Evolutionary conservation across 2,797 vertebrate species (phyloP).

Genomic region (Clamator glandarius): DNA sequence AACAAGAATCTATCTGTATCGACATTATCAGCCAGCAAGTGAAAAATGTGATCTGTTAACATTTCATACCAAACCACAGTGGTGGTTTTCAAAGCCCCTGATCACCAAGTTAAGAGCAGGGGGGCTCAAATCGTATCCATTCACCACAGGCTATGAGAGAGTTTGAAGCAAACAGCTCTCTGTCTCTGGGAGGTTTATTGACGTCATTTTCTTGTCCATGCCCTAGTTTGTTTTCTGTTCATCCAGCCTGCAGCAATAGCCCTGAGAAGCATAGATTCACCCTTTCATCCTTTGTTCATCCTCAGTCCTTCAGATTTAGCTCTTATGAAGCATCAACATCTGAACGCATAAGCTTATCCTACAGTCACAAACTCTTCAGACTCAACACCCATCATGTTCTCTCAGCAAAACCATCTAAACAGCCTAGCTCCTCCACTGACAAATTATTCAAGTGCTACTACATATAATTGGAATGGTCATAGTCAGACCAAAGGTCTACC

Average conservation of each 20-base stretch:
- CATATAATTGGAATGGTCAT: fast-evolving
- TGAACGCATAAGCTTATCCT: not conserved
- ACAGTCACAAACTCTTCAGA: not conserved
- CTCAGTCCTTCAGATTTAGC: not conserved
- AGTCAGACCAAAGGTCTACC: not conserved
- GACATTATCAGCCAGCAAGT: not conserved
- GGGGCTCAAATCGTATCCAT: not conserved
- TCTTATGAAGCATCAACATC: not conserved
- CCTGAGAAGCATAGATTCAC: not conserved
- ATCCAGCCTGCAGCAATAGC: not conserved
- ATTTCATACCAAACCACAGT: not conserved
- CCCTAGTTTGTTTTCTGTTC: not conserved
- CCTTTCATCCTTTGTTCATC: not conserved
- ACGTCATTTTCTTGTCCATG: not conserved
- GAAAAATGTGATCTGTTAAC: not conserved
- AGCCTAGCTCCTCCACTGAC: not conserved
- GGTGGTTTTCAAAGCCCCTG: not conserved
- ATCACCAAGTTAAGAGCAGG: not conserved
- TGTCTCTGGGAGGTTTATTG: not conserved
- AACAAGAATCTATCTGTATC: not conserved
- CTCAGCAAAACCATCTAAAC: not conserved
- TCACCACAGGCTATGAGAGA: not conserved
- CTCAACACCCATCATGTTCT: not conserved
- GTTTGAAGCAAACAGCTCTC: not conserved
- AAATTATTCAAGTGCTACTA: not conserved